Percentiles rank a stretch among this genome's conserved stretches.
These are phyloP conservation scores for Sander lucioperca DNA, from an alignment of 2,113 vertebrate species.

Conservation along the genomic window DNA sequence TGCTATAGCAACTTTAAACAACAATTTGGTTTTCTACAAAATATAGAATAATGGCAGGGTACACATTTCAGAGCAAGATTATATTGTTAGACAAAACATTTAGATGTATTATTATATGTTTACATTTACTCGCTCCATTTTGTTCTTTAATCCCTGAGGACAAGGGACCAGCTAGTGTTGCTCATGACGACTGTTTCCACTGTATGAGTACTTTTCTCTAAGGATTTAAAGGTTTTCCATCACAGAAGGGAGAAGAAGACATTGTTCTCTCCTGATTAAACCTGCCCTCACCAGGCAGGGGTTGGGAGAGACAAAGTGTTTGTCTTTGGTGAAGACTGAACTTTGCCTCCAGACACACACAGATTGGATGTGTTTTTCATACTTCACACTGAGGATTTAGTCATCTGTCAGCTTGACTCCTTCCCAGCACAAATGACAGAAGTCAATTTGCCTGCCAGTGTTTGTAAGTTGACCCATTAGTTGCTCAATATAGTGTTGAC, in stretches of 20 bases:
- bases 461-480: conserved; percentile 81
- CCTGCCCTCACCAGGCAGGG: conserved; percentile 1
- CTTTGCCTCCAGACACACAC: not conserved
- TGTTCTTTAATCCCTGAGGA: conserved; percentile 38
- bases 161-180: conserved; percentile 45
- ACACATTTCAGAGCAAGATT: not conserved
- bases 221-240: conserved; percentile 75
- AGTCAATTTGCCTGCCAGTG: conserved; percentile 73
- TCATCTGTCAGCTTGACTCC: conserved; percentile 40
- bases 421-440: conserved; percentile 63
- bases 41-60: not conserved
- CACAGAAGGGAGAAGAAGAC: conserved; percentile 49
- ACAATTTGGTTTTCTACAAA: rapidly evolving
- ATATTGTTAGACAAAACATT: not conserved
- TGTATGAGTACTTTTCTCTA: conserved; percentile 47
- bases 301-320: conserved; percentile 6
- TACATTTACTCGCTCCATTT: conserved; percentile 38
- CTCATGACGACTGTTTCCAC: conserved; percentile 65
- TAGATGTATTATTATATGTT: conserved; percentile 10
- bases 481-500: conserved; percentile 80
- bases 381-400: conserved; percentile 8
- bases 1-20: not conserved
- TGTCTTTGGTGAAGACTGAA: not conserved
- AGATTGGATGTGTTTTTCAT: conserved; percentile 16
- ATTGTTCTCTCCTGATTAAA: conserved; percentile 37